Base-by-base conservation (phyloP, 1,140 invertebrate genomes). In the Drosophila quadrilineata region DNA sequence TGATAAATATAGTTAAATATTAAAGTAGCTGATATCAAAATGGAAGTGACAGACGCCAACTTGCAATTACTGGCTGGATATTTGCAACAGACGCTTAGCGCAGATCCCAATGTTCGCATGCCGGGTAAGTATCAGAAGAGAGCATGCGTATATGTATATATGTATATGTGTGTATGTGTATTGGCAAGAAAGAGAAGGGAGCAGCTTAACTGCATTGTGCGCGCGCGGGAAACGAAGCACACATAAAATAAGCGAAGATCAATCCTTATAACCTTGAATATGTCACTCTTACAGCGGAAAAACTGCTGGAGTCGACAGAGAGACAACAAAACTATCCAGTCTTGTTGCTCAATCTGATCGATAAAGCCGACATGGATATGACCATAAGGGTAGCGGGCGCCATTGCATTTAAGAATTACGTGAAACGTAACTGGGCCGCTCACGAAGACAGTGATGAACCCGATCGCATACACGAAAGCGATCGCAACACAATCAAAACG, bases 351-450 rank as follows among this genome's bases (percentile, higher is more conserved):
- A 93, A 95, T 76, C 91, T 99, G 5, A 93, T 98, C 49, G 94
- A 96, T 64, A 97, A 96, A 76, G 88, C 92, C 19, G 93, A 94
- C 68, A 91, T 95, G 17, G 94, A 97, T 68, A 90, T 95, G 62
- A 95, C 94, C 3, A 95, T 98, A 40, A 92, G 97, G 76, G 92
- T 98, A 33, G 95, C 97, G 28, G 96, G 96, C 38, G 94, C 97
- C 35, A 95, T 99, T 71, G 95, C 95, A 9, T 98, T 99, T 84
- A 99, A 99, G 90, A 99, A 99, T 90, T 98, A 95, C 90, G 93
- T 99, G 3, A 99, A 98, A 90, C 92, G 96, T 50, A 98, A 99
- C 91, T 99, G 98, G 98, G 79, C 57, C 10, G 87, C 80, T 5
- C 73, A 87, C 62, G 82, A 82, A 94, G 93, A 94, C 43, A 96